A percentile compares a stretch with the other conserved stretches of the same genome.
Conservation (phyloP, 2,113 vertebrate species). For the Plestiodon gilberti region DNA sequence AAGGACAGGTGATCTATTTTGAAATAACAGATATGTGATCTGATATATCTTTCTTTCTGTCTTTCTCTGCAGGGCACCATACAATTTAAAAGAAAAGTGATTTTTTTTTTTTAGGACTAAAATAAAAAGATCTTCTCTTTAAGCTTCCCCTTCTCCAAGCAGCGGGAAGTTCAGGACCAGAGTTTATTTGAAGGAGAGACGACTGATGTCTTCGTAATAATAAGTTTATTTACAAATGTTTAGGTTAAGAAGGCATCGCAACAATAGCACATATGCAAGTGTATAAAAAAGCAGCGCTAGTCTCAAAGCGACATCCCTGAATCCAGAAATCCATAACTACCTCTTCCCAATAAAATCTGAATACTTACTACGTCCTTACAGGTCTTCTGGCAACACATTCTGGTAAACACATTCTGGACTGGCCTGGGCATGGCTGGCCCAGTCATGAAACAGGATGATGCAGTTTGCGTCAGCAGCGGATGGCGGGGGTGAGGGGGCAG, state of each 20-base stretch:
- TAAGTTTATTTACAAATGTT: neutral
- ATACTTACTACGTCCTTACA: no score
- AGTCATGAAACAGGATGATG: no score
- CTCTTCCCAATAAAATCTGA: neutral
- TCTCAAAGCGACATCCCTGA: neutral
- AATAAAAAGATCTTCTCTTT: neutral
- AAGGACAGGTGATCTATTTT: conserved; percentile 21
- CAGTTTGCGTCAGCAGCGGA: no score
- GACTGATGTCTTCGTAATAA: neutral
- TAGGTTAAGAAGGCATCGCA: neutral
- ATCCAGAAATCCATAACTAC: neutral
- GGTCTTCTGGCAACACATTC: neutral
- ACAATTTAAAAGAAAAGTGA: conserved; percentile 29
- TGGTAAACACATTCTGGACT: no score
- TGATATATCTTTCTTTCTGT: conserved; percentile 12
- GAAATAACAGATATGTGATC: conserved; percentile 28
- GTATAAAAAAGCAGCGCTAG: neutral
- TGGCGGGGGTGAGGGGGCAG: no score
- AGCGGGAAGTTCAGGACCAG: neutral
- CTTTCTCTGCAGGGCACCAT: neutral
- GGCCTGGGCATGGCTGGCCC: no score
- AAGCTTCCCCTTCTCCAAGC: neutral
- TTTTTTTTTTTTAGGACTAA: neutral
- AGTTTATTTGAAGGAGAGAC: neutral
- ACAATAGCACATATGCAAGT: neutral